Evolutionary conservation across 2,113 vertebrate species (phyloP).

Genomic region (Brachionichthys hirsutus): DNA sequence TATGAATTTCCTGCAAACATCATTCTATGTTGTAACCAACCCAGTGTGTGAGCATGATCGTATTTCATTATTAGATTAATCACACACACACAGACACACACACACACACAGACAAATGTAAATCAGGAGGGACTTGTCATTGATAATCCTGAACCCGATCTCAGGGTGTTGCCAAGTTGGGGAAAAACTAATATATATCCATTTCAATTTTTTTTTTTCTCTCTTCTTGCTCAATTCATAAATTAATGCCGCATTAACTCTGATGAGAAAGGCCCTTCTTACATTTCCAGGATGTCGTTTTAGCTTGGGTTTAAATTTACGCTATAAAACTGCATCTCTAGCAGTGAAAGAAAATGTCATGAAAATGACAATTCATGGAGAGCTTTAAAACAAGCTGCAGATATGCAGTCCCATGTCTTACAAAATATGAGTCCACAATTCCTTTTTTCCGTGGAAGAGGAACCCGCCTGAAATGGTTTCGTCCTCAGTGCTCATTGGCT

Average conservation of each 20-base stretch:
- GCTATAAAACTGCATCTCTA: too few species aligned
- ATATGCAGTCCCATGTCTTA: too few species aligned
- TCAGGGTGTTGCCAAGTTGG: too few species aligned
- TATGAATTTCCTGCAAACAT: conserved; percentile 70
- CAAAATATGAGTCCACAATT: too few species aligned
- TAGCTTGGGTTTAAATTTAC: not conserved
- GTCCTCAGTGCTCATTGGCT: too few species aligned
- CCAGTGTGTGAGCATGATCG: conserved; percentile 50
- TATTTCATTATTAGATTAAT: conserved; percentile 69
- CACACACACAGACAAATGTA: conserved; percentile 42
- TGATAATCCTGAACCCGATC: conserved; percentile 25
- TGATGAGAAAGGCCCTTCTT: conserved; percentile 2
- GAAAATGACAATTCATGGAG: too few species aligned
- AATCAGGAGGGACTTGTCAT: conserved; percentile 48
- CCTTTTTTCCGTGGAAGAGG: too few species aligned
- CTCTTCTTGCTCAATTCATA: conserved; percentile 19
- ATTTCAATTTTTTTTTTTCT: conserved; percentile 26
- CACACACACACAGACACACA: conserved; percentile 49
- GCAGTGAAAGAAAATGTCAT: too few species aligned
- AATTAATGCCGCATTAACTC: not conserved
- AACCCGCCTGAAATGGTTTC: too few species aligned
- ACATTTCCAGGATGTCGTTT: not conserved
- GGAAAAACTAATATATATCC: conserved; percentile 39
- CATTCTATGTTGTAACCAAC: conserved; percentile 33
- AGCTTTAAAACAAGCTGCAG: too few species aligned